Conservation (phyloP, 2,888 invertebrate genomes). For the Harpagoxenus sublaevis region DNA sequence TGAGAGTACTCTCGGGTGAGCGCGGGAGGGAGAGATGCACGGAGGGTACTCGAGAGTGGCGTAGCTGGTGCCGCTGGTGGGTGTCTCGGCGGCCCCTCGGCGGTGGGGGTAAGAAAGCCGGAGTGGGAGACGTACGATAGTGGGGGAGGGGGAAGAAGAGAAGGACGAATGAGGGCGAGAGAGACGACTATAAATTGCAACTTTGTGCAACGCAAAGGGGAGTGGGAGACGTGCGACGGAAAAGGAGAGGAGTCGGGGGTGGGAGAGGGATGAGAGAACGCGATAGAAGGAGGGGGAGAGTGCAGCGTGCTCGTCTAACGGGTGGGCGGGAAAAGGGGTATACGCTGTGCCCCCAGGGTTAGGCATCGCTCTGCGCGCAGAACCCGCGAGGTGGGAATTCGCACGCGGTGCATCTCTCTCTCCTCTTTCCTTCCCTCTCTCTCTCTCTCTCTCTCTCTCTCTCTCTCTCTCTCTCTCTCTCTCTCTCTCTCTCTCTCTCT, state of each 20-base stretch:
- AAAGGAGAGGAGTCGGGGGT: conserved; percentile 35
- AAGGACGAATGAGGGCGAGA: conserved; percentile 33
- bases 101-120: conserved; percentile 51
- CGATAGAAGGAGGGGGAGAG: conserved; percentile 61
- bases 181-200: conserved; percentile 44
- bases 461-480: conserved; percentile 1
- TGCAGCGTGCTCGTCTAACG: conserved; percentile 64
- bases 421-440: conserved; percentile 17
- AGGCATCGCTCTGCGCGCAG: conserved; percentile 63
- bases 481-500: conserved; percentile 33
- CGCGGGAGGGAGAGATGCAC: conserved; percentile 18
- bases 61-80: conserved; percentile 71
- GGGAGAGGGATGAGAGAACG: conserved; percentile 45
- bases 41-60: conserved; percentile 43
- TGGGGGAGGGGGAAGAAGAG: conserved; percentile 57
- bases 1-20: background rate
- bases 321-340: conserved; percentile 70
- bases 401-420: conserved; percentile 65
- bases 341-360: conserved; percentile 64
- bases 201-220: conserved; percentile 44
- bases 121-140: conserved; percentile 48
- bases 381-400: conserved; percentile 64
- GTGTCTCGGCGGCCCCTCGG: conserved; percentile 62
- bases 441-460: background rate
- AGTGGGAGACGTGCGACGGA: conserved; percentile 35